Base-by-base conservation (phyloP, 2,888 invertebrate genomes). In the Zygogramma bicolorata region DNA sequence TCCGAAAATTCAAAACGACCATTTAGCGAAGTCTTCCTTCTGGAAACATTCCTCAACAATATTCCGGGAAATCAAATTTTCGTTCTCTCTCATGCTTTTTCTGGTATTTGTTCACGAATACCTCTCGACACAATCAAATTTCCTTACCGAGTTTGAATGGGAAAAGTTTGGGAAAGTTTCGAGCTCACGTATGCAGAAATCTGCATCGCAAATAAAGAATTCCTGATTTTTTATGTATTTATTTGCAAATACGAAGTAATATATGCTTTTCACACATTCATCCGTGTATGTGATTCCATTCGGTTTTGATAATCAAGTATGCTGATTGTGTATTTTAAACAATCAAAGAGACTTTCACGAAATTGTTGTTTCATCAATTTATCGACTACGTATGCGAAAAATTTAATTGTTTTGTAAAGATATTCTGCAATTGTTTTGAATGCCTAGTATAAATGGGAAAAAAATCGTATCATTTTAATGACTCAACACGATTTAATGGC, bases 271-370 rank as follows among this genome's bases (percentile, higher is more conserved):
- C 72, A 65, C 75, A 69, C 65, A 68, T 72, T 75, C 70, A 68
- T 72, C 65, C 65, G 65, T 66, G 75, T 70, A 75, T 75, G 75
- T 72, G 75, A 75, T 72, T 70, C 70, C 67, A 75, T 75, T 75
- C 70, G 65, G 65, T 70, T 72, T 72, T 74, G 68, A 72, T 76
- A 70, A 75, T 75, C 76, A 74, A 71, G 76, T 76, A 76, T 76
- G 76, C 76, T 70, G 76, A 76, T 76, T 76, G 76, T 74, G 76
- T 76, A 65, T 65, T 74, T 70, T 60, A 74, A 74, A 76, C 72
- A 74, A 74, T 73, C 63, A 66, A 72, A 72, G 71, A 57, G 74
- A 74, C 76, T 76, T 76, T 76, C 76, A 76, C 76, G 63, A 76
- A 76, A 76, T 74, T 61, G 74, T 73, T 59, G 68, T 71, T 74